These are phyloP conservation scores for Lampris incognitus DNA, from an alignment of 2,113 vertebrate genomes.

Conservation along the genomic window DNA sequence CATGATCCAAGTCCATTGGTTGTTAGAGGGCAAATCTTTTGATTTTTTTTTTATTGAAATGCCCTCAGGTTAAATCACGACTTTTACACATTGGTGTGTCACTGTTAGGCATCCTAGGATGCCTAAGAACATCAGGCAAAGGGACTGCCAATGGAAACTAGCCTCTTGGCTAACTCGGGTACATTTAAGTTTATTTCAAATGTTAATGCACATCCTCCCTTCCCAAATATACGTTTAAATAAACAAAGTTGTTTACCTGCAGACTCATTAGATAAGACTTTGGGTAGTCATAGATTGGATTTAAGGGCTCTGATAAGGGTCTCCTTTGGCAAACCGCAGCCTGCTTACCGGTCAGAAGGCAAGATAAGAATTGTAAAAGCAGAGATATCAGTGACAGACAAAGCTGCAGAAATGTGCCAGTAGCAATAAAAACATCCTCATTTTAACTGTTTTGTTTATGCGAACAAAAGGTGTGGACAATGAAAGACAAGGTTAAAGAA, in stretches of 20 bases:
- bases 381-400: not conserved
- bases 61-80: not conserved
- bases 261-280: not conserved
- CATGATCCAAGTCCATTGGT: not conserved
- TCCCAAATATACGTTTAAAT: too few species aligned
- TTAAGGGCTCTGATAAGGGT: slow-evolving; percentile 43
- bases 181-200: too few species aligned
- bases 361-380: not conserved
- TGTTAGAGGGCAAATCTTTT: not conserved
- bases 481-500: too few species aligned
- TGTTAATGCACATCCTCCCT: too few species aligned
- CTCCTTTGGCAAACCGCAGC: not conserved
- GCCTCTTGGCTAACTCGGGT: too few species aligned
- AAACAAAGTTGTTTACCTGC: not conserved
- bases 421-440: not conserved
- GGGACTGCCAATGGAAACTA: too few species aligned
- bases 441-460: not conserved
- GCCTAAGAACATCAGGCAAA: too few species aligned
- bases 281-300: slow-evolving; percentile 56
- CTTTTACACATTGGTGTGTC: not conserved
- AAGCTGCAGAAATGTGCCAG: not conserved
- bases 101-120: too few species aligned
- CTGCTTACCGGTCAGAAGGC: slow-evolving; percentile 26
- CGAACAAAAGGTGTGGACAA: not conserved
- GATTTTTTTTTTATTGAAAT: not conserved